Base-by-base conservation (phyloP, 2,797 vertebrate species). In the Lagodon rhomboides region DNA sequence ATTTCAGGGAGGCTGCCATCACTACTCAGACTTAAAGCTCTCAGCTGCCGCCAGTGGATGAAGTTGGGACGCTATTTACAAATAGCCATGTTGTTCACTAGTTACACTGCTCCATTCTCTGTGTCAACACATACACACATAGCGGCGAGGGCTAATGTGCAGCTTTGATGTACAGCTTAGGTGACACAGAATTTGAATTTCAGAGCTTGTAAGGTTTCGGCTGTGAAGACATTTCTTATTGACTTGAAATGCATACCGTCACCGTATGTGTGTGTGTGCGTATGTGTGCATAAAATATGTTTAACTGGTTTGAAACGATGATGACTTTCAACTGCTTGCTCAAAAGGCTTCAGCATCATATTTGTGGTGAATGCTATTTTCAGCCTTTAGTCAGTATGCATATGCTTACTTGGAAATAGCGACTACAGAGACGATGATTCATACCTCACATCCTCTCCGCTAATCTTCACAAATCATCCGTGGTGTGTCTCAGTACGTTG, bases 1-100 rank as follows among this genome's bases (percentile, higher is more conserved):
- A 92, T 93, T 93, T 92, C 89, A 93, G 89, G 86, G 84, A 88
- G 85, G 79, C 91, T 87, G 85, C 89, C 89, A 67, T 87, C 90
- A 82, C 91, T 85, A 68, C 86, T 90, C 88, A 85, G 78, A 91
- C 88, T 89, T 86, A 89, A 92, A 91, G 79, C 88, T 90, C 88
- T 83, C 86, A 65, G 84, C 85, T 84, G 61, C 84, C 44, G 79
- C 84, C 84, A 87, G 72, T 84, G 83, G 86, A 85, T 87, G 89
- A 85, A 83, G 83, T 75, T 69, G 77, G 85, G 83, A 82, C 74
- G 67, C 84, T 89, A 91, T 94, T 93, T 87, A 88, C 84, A 93
- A 89, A 91, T 88, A 87, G 89, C 84, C 90, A 87, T 90, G 89
- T 91, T 82, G 79, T 89, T 87, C 89, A 85, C 78, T 84, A 79